Evolutionary conservation across 2,888 invertebrate genomes (phyloP).

Genomic region (Zonitis immaculata): DNA sequence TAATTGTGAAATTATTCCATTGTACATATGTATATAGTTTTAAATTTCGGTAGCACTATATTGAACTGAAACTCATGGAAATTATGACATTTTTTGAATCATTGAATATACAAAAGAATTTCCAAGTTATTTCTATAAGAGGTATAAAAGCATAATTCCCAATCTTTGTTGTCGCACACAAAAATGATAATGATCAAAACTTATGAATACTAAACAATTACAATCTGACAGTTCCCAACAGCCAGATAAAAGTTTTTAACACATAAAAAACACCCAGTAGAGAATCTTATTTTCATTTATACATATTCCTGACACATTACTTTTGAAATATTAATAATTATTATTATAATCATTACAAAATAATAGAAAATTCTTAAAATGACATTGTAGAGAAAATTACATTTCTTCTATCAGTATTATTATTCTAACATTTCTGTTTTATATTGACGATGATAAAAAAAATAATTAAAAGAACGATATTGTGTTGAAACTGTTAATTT

Average conservation of each 20-base stretch:
- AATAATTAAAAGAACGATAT: background rate
- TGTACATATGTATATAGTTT: too few species aligned
- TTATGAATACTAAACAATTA: slow-evolving; percentile 24
- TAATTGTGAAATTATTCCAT: too few species aligned
- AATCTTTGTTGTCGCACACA: slow-evolving; percentile 14
- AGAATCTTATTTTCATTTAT: slow-evolving; percentile 13
- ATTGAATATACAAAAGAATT: slow-evolving; percentile 11
- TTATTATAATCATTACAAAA: background rate
- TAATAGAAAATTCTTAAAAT: background rate
- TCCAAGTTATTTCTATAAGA: slow-evolving; percentile 11
- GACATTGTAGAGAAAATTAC: background rate
- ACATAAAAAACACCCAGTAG: slow-evolving; percentile 8
- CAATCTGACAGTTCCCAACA: slow-evolving; percentile 5
- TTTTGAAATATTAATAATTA: background rate
- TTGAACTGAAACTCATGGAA: background rate
- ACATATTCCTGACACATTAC: background rate
- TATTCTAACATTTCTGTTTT: background rate
- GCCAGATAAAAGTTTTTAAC: slow-evolving; percentile 5
- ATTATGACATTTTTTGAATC: slow-evolving; percentile 5
- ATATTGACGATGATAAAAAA: background rate
- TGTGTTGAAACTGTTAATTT: background rate
- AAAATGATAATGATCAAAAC: slow-evolving; percentile 24
- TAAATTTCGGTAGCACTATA: too few species aligned
- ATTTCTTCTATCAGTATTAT: background rate
- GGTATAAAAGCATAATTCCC: slow-evolving; percentile 23